A percentile compares a stretch with the other conserved stretches of the same genome.
These are phyloP conservation scores for Periphyllus acericola DNA, from an alignment of 2,888 invertebrate genomes.

Conservation along the genomic window DNA sequence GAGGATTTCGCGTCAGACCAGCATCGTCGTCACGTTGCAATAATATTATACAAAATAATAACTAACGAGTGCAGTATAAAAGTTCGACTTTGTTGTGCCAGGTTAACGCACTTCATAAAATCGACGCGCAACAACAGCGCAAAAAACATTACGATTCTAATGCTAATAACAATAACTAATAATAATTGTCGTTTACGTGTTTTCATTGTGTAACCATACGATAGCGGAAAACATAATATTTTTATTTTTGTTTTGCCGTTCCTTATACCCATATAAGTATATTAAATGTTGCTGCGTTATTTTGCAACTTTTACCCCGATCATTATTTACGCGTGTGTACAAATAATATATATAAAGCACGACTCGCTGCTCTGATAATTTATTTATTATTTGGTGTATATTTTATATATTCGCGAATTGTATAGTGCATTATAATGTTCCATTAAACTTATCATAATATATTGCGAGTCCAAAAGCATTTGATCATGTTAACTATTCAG, in stretches of 20 bases:
- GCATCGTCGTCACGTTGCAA: neutral
- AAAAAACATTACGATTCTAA: neutral
- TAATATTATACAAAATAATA: neutral
- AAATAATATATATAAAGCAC: neutral
- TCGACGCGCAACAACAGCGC: neutral
- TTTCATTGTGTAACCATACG: neutral
- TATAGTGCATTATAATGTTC: neutral
- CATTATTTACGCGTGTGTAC: neutral
- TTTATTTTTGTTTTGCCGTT: neutral
- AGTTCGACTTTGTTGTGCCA: no score
- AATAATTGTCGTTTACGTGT: constrained; percentile 5
- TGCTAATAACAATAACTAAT: neutral
- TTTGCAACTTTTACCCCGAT: neutral
- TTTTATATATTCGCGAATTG: neutral
- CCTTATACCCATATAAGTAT: no score
- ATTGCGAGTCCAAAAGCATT: neutral
- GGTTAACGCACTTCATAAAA: no score
- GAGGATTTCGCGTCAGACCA: neutral
- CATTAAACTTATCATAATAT: neutral
- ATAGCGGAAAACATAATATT: neutral
- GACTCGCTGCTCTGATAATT: neutral
- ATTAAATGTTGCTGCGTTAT: neutral
- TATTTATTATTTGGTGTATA: neutral
- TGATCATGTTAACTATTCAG: neutral
- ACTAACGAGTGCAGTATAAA: neutral